Evolutionary conservation across 2,888 invertebrate genomes (phyloP).

Genomic region (Noctua fimbriata): DNA sequence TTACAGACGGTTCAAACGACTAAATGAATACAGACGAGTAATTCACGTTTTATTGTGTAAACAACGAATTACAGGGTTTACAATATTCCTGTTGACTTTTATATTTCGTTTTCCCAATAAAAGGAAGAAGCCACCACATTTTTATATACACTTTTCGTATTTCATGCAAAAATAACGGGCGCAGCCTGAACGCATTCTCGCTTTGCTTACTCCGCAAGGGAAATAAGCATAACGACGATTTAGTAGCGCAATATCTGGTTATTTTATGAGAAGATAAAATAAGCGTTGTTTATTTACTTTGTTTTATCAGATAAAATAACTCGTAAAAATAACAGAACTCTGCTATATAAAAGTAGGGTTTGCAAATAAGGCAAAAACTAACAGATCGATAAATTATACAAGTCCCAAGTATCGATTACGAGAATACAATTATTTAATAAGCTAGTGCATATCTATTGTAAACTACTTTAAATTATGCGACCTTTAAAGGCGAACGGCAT

Average conservation of each 20-base stretch:
- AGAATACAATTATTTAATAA: conserved; percentile 38
- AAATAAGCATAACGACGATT: conserved; percentile 66
- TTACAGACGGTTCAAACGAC: conserved; percentile 71
- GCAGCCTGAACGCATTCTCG: conserved; percentile 60
- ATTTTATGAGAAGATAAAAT: conserved; percentile 60
- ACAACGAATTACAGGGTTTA: conserved; percentile 37
- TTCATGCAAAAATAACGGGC: conserved; percentile 55
- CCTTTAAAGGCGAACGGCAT: conserved; percentile 75
- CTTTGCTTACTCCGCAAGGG: conserved; percentile 62
- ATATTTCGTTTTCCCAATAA: conserved; percentile 25
- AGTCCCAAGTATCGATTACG: conserved; percentile 27
- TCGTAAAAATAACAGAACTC: conserved; percentile 42
- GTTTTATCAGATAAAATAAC: conserved; percentile 38
- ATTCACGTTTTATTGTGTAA: conserved; percentile 63
- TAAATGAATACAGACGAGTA: conserved; percentile 65
- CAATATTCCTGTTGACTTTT: conserved; percentile 26
- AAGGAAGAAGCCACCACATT: conserved; percentile 42
- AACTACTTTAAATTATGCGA: conserved; percentile 63
- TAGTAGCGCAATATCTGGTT: conserved; percentile 61
- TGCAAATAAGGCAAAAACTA: not conserved
- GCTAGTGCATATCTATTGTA: conserved; percentile 23
- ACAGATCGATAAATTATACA: conserved; percentile 7
- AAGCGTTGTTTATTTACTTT: conserved; percentile 51
- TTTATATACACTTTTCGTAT: conserved; percentile 40
- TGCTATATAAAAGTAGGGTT: not conserved